Base-by-base conservation (phyloP, 2,797 vertebrate genomes). In the Channa striata region DNA sequence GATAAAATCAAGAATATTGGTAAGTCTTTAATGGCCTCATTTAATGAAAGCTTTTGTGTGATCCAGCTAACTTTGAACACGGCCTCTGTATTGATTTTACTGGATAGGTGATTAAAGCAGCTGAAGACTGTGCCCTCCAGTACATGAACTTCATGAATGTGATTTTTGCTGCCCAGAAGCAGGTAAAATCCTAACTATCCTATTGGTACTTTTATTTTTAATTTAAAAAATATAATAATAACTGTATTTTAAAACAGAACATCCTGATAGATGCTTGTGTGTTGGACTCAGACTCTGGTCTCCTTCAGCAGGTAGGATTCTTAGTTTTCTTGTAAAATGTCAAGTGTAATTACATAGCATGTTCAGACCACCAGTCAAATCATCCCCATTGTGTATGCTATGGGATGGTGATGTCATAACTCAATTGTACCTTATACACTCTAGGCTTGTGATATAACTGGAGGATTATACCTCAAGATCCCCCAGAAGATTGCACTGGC, bases 141-240 rank as follows among this genome's bases (percentile, higher is more conserved):
- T 99, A 99, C 63, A 99, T 99, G 98, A 99, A 99, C 91, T 98
- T 99, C 88, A 99, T 99, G 98, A 99, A 99, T 3, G 96, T 98
- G 54, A 96, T 98, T 90, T 99, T 99, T 17, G 97, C 98, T 1
- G 96, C 98, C 6, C 98, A 99, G 86, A 99, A 99, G 48, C 97
- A 98, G 96, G 98, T 99, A 80, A 84, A 62, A 23, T 20, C 1
- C n/a, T 11, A 13, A n/a, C n/a, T n/a, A n/a, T n/a, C n/a, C n/a
- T n/a, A n/a, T n/a, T n/a, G 50, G 12, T 40, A 5, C 4, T 7
- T 1, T 77, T 39, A 9, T 36, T 60, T 40, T 16, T 12, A 23
- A 4, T 56, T 37, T 0, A 37, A 46, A 49, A 1, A 23, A 4
- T 56, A 33, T 0, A 37, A 46, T 47, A 1, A 12, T 19, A 1